Evolutionary conservation across 92 coral and sea anemone genomes (phyloP).

Genomic region (Heteractis magnifica): DNA sequence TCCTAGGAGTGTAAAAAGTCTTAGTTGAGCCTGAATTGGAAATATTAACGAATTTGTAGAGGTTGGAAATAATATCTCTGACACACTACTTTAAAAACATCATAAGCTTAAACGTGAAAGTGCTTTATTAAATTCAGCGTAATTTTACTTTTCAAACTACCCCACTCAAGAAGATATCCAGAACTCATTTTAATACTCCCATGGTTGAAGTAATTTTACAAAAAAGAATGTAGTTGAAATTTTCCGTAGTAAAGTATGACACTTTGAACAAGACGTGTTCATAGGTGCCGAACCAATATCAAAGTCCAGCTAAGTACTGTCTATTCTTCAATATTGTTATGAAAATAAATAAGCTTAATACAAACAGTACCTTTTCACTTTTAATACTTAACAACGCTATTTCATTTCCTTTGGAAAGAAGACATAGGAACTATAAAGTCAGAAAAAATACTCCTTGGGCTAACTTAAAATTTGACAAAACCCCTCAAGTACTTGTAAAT

Average conservation of each 20-base stretch:
- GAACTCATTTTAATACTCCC: background rate
- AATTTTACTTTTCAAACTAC: background rate
- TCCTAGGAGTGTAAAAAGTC: background rate
- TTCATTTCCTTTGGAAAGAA: background rate
- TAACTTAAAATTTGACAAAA: too few species aligned
- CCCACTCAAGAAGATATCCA: background rate
- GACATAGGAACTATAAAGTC: background rate
- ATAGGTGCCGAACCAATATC: background rate
- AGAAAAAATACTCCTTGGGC: too few species aligned
- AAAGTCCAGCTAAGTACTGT: background rate
- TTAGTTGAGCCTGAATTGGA: background rate
- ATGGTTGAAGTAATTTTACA: background rate
- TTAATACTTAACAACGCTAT: background rate
- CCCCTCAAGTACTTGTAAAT: too few species aligned
- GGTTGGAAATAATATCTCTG: background rate
- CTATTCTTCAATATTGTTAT: background rate
- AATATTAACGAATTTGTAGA: background rate
- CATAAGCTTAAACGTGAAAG: too few species aligned
- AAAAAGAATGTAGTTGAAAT: background rate
- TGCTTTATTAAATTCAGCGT: too few species aligned
- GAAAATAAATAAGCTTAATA: background rate
- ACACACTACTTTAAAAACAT: background rate
- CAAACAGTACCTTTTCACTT: background rate
- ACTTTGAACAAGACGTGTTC: background rate
- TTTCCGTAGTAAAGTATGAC: background rate